Evolutionary conservation across 1,140 invertebrate species (phyloP).

Genomic region (Rhopalosiphum maidis): DNA sequence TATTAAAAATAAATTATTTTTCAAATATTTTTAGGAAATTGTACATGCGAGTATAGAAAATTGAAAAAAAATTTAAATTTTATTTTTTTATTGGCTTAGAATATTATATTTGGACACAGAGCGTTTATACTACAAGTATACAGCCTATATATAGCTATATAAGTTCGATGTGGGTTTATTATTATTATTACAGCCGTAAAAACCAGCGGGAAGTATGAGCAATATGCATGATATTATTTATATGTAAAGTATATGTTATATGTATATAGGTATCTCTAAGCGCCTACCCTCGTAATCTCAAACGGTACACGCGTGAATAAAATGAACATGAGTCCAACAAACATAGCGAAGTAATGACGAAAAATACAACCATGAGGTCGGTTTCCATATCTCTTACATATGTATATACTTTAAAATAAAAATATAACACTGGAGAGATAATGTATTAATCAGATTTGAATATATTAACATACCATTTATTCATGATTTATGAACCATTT

Average conservation of each 20-base stretch:
- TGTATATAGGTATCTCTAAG: not conserved
- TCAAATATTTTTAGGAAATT: not conserved
- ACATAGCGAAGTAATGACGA: not conserved
- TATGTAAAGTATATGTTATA: not conserved
- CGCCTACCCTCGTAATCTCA: not conserved
- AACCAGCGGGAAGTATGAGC: not conserved
- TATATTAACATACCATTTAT: not conserved
- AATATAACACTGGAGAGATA: not conserved
- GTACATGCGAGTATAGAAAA: too few relatives aligned
- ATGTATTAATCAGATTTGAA: not conserved
- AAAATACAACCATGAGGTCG: not conserved
- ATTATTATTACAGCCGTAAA: not conserved
- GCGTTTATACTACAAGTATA: not conserved
- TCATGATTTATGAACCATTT: not conserved
- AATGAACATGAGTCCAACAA: not conserved
- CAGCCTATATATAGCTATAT: not conserved
- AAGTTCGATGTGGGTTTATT: not conserved
- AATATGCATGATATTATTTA: not conserved
- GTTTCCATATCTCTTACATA: not conserved
- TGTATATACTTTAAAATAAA: not conserved
- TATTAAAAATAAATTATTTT: too few relatives aligned
- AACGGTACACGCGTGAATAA: not conserved
- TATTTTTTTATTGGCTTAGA: not conserved
- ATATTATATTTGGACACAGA: not conserved
- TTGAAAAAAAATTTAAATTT: too few relatives aligned